Evolutionary conservation across 2,113 vertebrate species (phyloP), one percentile per base, ranked within the genome.

Genomic region (Puma concolor): DNA sequence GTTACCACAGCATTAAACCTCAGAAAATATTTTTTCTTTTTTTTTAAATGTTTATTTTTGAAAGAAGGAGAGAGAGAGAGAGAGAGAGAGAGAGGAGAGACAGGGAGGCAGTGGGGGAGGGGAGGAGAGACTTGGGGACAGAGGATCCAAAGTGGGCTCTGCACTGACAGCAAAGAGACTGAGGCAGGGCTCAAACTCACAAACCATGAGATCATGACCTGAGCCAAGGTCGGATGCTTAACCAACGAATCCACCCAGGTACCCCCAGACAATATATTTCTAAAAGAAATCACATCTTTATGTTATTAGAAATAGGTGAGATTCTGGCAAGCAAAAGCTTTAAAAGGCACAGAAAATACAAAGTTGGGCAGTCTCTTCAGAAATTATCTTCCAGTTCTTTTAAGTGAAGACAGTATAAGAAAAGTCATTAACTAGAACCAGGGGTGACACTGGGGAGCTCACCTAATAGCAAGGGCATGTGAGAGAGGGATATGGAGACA

Each of bases 351-450:
- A 88, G 25, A 74, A 97, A 95, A 63, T 41, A 83, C 8, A 67
- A 89, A 86, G 83, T 48, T 91, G 52, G n/a, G 64, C 13, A 69
- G 4, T 66, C 85, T 90, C 33, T 94, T 95, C 71, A 44, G 38
- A 85, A 91, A 93, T 93, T 72, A 91, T 76, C 41, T 92, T 87
- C 48, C 57, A 19, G 38, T 87, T 96, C 23, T 74, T 97, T 92
- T n/a, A 94, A 96, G 57, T 85, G 21, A 94, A 94, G 27, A 38
- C 76, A 69, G 50, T 27, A 21, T 16, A 63, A 72, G 57, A 25
- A 67, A 85, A 91, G 69, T 82, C 23, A 63, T 2, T 80, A 38
- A 52, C 63, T 44, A 67, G 77, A 85, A 91, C 71, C 29, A 94
- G 63, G 36, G 54, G 64, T 88, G 60, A 77, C 38, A 13, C 0